Percentiles rank a stretch among this genome's conserved stretches.
Evolutionary conservation across 2,888 invertebrate species (phyloP).

Genomic region (Chrysina gloriosa): DNA sequence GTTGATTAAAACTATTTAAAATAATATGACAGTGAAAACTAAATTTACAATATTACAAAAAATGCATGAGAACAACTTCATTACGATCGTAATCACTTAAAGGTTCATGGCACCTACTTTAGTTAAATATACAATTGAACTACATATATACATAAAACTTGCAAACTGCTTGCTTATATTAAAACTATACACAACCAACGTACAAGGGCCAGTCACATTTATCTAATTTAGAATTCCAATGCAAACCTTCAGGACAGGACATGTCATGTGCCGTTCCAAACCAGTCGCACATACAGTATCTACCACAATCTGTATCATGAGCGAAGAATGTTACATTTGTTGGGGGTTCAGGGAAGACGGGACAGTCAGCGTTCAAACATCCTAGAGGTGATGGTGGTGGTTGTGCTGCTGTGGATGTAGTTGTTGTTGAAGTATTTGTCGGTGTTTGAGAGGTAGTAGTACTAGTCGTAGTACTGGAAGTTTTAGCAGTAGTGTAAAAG

Average conservation of each 20-base stretch:
- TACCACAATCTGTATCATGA: conserved; percentile 1
- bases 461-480: neutral
- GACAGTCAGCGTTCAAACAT: neutral
- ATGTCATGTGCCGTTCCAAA: conserved; percentile 1
- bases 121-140: too few relatives aligned
- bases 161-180: too few relatives aligned
- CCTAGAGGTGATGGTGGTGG: neutral
- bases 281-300: conserved; percentile 25
- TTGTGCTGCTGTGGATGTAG: neutral
- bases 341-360: neutral
- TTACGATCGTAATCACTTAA: too few relatives aligned
- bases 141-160: too few relatives aligned
- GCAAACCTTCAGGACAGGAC: neutral
- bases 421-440: neutral
- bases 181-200: conserved; percentile 4
- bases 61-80: too few relatives aligned
- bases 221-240: neutral
- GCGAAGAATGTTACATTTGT: conserved; percentile 15
- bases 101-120: too few relatives aligned
- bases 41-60: too few relatives aligned
- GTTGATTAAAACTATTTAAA: too few relatives aligned
- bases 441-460: neutral
- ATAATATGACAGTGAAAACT: too few relatives aligned
- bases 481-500: too few relatives aligned
- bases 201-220: conserved; percentile 10